These are phyloP conservation scores for Cynopterus brachyotis DNA, from an alignment of 2,113 vertebrate genomes.

Conservation along the genomic window DNA sequence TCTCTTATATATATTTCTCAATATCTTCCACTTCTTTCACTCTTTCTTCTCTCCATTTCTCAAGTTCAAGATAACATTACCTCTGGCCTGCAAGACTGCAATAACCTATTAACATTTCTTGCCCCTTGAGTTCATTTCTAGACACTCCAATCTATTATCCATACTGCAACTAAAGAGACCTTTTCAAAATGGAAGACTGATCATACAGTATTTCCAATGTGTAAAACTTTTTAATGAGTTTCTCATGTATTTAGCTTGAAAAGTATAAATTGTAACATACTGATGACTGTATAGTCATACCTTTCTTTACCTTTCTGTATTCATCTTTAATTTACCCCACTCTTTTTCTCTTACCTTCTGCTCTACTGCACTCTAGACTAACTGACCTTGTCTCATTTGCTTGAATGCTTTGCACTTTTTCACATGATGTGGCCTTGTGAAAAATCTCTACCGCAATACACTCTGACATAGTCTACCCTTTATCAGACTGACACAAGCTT, in stretches of 20 bases:
- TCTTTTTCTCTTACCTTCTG: background rate
- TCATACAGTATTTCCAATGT: background rate
- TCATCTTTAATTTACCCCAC: background rate
- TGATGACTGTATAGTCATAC: background rate
- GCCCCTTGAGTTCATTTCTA: background rate
- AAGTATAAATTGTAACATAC: background rate
- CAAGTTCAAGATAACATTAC: background rate
- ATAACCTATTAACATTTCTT: background rate
- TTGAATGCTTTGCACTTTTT: background rate
- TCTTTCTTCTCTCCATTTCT: background rate
- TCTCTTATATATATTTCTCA: background rate
- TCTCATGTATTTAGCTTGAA: conserved; percentile 4
- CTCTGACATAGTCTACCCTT: background rate
- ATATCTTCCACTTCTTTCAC: background rate
- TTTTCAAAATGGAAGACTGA: conserved; percentile 16
- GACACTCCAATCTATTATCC: background rate
- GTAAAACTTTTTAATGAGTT: background rate
- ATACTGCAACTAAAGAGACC: background rate
- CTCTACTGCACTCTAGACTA: background rate
- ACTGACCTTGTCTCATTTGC: background rate
- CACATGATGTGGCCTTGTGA: background rate
- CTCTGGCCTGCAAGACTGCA: background rate
- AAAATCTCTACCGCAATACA: background rate
- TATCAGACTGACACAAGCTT: background rate
- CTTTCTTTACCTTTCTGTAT: background rate